Base-by-base conservation (phyloP, 2,797 vertebrate species). In the Gymnocypris eckloni region DNA sequence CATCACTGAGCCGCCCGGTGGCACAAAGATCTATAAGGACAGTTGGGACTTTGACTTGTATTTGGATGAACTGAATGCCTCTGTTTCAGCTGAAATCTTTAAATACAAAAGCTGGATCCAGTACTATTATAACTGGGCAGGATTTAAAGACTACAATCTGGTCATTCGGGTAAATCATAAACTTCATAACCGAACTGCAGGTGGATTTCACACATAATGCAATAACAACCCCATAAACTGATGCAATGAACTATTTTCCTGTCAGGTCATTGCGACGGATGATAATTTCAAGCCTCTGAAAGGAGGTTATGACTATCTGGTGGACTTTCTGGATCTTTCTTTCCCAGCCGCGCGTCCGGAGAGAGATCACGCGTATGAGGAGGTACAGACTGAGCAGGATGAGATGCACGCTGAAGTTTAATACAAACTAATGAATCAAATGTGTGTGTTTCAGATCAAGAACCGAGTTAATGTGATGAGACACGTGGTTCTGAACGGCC, bases 111-210 rank as follows among this genome's bases (percentile, higher is more conserved):
- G 87, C 81, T 96, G 96, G 96, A 94, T 95, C 86, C 91, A 90
- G 88, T 94, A 95, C 87, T 97, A 96, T 90, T 97, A 95, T 92
- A 92, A 84, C 4, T 97, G 96, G 96, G 96, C 96, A 79, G 95
- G 94, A 80, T 96, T 97, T 90, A 91, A 91, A 85, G 83, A 93
- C 92, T 97, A 96, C 89, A 94, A 96, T 87, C 94, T 96, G 39
- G 95, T 97, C 22, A 87, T 95, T 72, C 93, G 94, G 94, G 96
- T 97, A 95, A 89, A 88, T 83, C 86, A 39, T 2, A 1, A 7
- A 41, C 6, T 82, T 45, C 20, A n/a, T 41, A 28, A 5, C 9
- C 6, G 7, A 33, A 59, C 28, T 1, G 28, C 45, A 18, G 13
- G 22, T 54, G 33, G 33, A 54, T 71, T 33, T 56, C 25, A 52